These are phyloP conservation scores for Apamea crenata DNA, from an alignment of 2,888 invertebrate species.

Conservation along the genomic window DNA sequence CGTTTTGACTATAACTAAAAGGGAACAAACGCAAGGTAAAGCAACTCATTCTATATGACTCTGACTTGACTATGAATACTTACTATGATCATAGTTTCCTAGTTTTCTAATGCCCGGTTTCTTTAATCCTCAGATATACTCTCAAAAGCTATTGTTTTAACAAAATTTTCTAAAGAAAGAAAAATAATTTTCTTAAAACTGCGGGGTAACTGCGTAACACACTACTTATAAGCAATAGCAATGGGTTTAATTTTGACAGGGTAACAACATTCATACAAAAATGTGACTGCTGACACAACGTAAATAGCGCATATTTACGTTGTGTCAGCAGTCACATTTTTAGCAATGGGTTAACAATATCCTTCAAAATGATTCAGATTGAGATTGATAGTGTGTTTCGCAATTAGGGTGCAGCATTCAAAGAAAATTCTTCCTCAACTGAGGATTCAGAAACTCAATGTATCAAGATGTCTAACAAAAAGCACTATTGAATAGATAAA, in stretches of 20 bases:
- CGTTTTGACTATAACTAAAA: constrained; percentile 6
- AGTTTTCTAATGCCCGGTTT: background rate
- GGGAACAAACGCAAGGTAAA: background rate
- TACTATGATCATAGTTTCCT: background rate
- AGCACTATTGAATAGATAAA: background rate
- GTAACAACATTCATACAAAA: too few species aligned
- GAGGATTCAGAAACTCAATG: background rate
- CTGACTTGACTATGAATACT: background rate
- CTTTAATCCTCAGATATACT: background rate
- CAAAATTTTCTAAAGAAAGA: background rate
- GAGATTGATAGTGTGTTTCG: too few species aligned
- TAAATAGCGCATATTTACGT: too few species aligned
- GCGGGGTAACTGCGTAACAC: too few species aligned
- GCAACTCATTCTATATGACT: background rate
- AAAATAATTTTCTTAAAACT: background rate
- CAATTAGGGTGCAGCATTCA: background rate
- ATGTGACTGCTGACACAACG: too few species aligned
- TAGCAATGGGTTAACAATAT: too few species aligned
- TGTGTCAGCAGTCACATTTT: too few species aligned
- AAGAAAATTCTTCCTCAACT: background rate
- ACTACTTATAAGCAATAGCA: too few species aligned
- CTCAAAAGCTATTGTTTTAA: background rate
- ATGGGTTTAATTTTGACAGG: too few species aligned
- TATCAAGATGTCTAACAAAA: background rate
- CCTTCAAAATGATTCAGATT: too few species aligned